Conservation (phyloP, 2,888 invertebrate genomes). For the Eilema sororculum region DNA sequence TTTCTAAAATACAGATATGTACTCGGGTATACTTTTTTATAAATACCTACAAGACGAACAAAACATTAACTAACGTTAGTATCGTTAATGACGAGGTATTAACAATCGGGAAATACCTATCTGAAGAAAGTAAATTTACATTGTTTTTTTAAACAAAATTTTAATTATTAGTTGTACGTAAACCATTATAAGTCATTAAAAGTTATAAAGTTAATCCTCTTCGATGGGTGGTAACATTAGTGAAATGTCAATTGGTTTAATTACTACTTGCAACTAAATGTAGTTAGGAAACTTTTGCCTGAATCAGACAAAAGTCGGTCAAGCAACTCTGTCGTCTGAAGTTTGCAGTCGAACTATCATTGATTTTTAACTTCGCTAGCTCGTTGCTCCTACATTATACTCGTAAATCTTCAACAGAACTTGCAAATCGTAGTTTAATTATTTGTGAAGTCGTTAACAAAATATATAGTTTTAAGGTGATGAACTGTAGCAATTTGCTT, state of each 20-base stretch:
- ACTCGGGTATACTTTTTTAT: too few relatives aligned
- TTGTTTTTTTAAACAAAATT: background rate
- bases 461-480: slow-evolving; percentile 11
- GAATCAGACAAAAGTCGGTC: slow-evolving; percentile 36
- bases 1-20: too few relatives aligned
- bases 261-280: slow-evolving; percentile 30
- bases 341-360: slow-evolving; percentile 36
- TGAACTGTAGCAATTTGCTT: slow-evolving; percentile 22
- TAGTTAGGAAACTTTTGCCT: slow-evolving; percentile 25
- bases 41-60: too few relatives aligned
- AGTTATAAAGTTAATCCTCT: background rate
- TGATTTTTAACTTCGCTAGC: slow-evolving; percentile 35
- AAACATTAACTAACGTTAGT: too few relatives aligned
- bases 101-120: too few relatives aligned
- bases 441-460: slow-evolving; percentile 30
- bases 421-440: slow-evolving; percentile 45
- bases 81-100: too few relatives aligned
- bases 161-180: too few relatives aligned
- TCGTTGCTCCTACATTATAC: slow-evolving; percentile 32
- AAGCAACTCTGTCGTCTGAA: slow-evolving; percentile 38
- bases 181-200: background rate
- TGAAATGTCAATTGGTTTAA: slow-evolving; percentile 26
- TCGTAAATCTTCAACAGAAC: slow-evolving; percentile 39
- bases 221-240: slow-evolving; percentile 1
- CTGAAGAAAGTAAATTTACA: too few relatives aligned